These are phyloP conservation scores for Drosophila meridionalis DNA, from an alignment of 2,888 invertebrate species.

Conservation along the genomic window DNA sequence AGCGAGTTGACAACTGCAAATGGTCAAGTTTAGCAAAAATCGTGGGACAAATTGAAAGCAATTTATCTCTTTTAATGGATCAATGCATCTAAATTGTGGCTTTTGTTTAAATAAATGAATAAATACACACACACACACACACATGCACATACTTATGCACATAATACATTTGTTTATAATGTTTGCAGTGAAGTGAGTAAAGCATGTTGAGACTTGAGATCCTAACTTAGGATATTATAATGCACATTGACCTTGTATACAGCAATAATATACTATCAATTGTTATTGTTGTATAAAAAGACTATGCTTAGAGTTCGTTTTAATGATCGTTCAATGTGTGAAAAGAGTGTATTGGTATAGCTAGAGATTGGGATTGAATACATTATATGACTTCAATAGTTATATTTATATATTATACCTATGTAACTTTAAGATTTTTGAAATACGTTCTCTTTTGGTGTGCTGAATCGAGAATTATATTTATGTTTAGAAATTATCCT, in stretches of 20 bases:
- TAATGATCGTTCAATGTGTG: background rate
- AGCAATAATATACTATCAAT: background rate
- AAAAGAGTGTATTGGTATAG: background rate
- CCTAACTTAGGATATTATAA: conserved; percentile 7
- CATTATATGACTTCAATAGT: no score
- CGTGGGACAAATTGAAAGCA: conserved; percentile 29
- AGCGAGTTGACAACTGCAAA: conserved; percentile 21
- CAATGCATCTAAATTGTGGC: background rate
- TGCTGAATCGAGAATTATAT: no score
- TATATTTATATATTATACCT: no score
- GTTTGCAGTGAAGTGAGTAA: background rate
- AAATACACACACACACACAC: background rate
- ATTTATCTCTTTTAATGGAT: conserved; percentile 30
- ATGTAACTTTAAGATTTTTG: no score
- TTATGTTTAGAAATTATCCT: no score
- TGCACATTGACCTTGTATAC: conserved; percentile 1
- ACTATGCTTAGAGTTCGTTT: background rate
- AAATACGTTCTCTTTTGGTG: no score
- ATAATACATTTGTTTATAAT: background rate
- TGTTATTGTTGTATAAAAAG: background rate
- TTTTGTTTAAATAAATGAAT: conserved; percentile 9
- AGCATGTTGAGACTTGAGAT: background rate
- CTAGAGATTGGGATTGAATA: no score
- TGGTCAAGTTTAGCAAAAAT: conserved; percentile 17
- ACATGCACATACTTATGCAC: background rate